These are phyloP conservation scores for Benitochromis conjunctus DNA, from an alignment of 2,113 vertebrate species.

Conservation along the genomic window DNA sequence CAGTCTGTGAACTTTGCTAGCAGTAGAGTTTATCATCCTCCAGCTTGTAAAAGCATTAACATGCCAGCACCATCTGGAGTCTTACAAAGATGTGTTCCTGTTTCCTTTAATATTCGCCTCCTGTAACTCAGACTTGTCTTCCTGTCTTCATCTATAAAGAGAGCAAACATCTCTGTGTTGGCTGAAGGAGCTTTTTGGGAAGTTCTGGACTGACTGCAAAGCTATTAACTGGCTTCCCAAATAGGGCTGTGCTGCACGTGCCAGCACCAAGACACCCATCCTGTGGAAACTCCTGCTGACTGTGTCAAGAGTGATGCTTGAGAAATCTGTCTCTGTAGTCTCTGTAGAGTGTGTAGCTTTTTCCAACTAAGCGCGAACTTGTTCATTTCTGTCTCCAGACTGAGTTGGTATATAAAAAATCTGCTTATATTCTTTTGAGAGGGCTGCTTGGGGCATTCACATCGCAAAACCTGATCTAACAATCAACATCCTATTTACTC, in stretches of 20 bases:
- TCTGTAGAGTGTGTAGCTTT: not conserved
- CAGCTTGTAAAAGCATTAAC: not conserved
- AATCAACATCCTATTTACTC: not conserved
- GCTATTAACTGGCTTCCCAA: not conserved
- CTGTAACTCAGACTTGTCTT: not conserved
- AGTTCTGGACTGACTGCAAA: constrained; percentile 12
- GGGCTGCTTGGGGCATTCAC: not conserved
- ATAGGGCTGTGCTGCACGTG: constrained; percentile 16
- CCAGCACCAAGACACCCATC: constrained; percentile 8
- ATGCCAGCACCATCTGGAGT: not conserved
- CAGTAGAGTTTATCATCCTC: not conserved
- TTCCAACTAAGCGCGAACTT: not conserved
- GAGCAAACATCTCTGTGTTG: not conserved
- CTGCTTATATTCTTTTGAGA: not conserved
- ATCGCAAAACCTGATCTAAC: not conserved
- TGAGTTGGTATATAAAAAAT: not conserved
- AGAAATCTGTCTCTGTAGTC: not conserved
- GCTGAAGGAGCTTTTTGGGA: constrained; percentile 13
- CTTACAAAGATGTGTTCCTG: constrained; percentile 17
- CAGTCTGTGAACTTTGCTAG: constrained; percentile 26
- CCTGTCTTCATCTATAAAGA: not conserved
- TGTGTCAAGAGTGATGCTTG: not conserved
- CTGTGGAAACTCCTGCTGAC: constrained; percentile 22
- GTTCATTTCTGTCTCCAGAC: not conserved
- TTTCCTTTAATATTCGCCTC: constrained; percentile 24